phyloP scores from a whole-genome alignment of 2,113 vertebrate genomes.

The Bos indicus region DNA sequence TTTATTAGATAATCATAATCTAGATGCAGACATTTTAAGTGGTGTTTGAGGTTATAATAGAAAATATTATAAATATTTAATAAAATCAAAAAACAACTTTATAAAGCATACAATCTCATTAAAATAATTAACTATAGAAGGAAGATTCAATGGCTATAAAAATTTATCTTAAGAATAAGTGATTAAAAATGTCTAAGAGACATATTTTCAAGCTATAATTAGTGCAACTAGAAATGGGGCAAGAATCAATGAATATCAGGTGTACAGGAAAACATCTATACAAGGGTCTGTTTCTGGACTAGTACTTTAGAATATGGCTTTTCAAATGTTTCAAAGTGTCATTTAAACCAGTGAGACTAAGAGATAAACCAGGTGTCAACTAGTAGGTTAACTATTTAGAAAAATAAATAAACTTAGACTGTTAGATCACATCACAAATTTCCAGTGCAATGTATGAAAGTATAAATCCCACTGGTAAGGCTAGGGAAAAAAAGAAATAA shows the following conservation, averaged over 20 bases:
- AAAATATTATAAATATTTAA: conserved; percentile 3
- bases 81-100: background rate
- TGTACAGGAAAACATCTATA: background rate
- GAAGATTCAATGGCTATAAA: background rate
- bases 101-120: background rate
- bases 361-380: background rate
- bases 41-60: background rate
- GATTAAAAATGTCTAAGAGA: background rate
- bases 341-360: background rate
- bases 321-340: background rate
- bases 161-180: background rate
- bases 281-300: background rate
- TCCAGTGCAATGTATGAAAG: background rate
- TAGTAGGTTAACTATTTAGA: background rate
- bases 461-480: background rate
- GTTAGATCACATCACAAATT: background rate
- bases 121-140: background rate
- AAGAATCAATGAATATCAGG: background rate
- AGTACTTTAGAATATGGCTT: background rate
- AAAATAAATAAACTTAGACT: conserved; percentile 2
- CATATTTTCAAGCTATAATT: background rate
- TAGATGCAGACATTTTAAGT: background rate
- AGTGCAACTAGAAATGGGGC: background rate
- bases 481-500: background rate
- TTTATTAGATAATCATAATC: background rate